Conservation (phyloP, 2,888 invertebrate species). For the Drosophila hawaiiensis region DNA sequence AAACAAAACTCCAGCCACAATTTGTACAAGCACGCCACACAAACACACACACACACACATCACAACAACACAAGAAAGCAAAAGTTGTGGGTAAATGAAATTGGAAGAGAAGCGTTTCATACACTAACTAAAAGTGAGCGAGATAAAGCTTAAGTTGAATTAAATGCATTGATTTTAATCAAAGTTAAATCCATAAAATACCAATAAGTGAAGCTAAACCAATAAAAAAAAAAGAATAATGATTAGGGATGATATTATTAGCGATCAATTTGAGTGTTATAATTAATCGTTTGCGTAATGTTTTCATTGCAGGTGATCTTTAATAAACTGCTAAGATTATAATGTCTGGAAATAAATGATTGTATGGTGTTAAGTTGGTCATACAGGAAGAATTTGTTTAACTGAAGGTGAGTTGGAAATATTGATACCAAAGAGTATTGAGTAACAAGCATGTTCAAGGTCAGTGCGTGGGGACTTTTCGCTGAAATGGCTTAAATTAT, state of each 20-base stretch:
- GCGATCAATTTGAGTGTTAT: background rate
- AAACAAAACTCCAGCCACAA: slow-evolving; percentile 71
- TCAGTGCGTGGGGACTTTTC: no score
- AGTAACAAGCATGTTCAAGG: no score
- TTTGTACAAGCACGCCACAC: slow-evolving; percentile 59
- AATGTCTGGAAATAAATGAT: no score
- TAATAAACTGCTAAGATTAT: no score
- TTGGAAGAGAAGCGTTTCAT: slow-evolving; percentile 8
- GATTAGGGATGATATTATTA: background rate
- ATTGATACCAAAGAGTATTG: no score
- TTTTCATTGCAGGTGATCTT: no score
- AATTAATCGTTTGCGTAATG: background rate
- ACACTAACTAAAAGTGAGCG: slow-evolving; percentile 16
- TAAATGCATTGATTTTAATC: background rate
- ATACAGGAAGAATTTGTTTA: no score
- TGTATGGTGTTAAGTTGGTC: no score
- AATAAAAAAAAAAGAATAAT: background rate
- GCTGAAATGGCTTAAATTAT: no score
- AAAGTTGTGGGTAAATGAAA: slow-evolving; percentile 11
- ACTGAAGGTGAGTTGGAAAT: no score
- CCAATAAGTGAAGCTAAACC: background rate
- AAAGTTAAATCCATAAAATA: background rate
- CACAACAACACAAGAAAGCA: slow-evolving; percentile 35
- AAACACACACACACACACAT: slow-evolving; percentile 2
- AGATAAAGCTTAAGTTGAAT: background rate